Evolutionary conservation across 2,797 vertebrate genomes (phyloP).

Genomic region (Semotilus atromaculatus): DNA sequence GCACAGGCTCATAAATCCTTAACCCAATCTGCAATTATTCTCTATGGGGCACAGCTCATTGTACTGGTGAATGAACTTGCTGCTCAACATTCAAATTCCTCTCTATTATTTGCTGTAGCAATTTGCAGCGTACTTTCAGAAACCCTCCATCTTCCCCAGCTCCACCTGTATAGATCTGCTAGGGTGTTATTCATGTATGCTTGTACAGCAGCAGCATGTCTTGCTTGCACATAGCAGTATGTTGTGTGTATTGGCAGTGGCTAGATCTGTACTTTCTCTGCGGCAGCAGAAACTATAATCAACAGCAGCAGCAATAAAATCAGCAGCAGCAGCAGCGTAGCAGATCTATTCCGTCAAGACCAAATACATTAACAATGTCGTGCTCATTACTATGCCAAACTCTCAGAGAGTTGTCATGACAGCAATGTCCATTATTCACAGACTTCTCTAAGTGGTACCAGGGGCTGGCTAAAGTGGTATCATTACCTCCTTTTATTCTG

Average conservation of each 20-base stretch:
- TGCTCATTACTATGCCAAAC: background rate
- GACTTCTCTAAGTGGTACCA: conserved; percentile 14
- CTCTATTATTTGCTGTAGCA: background rate
- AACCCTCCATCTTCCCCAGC: background rate
- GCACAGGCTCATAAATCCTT: background rate
- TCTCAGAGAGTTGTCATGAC: background rate
- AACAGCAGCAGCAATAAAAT: background rate
- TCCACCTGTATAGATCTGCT: background rate
- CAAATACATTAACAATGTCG: background rate
- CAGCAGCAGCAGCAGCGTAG: background rate
- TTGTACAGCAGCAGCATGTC: background rate
- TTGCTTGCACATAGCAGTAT: background rate
- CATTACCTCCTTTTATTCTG: conserved; percentile 17
- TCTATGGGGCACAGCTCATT: background rate
- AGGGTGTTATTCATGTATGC: background rate
- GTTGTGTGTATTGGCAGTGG: background rate
- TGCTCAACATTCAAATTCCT: background rate
- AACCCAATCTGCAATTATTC: background rate
- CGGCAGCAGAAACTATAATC: background rate
- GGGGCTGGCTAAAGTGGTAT: conserved; percentile 3
- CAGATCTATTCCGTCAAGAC: background rate
- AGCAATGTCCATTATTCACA: conserved; percentile 20
- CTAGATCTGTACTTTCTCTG: background rate
- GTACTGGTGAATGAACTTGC: background rate
- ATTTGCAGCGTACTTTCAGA: background rate